These are phyloP conservation scores for Orchesellides sinensis DNA, from an alignment of 2,888 invertebrate genomes.

Conservation along the genomic window DNA sequence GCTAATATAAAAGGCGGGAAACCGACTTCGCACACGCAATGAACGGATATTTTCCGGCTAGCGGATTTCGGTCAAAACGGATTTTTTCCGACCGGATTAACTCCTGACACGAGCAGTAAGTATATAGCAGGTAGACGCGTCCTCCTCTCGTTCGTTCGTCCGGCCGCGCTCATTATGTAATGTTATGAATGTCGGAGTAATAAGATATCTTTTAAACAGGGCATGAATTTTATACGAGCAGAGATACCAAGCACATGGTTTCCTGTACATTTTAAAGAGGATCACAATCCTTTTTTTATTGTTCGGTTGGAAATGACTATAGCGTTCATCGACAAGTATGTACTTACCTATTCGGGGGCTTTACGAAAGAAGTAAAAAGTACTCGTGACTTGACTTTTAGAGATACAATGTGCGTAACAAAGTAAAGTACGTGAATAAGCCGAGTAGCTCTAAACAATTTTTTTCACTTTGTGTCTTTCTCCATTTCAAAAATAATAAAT, in stretches of 20 bases:
- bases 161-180: slow-evolving; percentile 26
- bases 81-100: too few relatives aligned
- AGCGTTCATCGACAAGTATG: slow-evolving; percentile 21
- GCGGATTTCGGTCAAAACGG: too few relatives aligned
- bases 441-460: slow-evolving; percentile 10
- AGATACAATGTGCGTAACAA: background rate
- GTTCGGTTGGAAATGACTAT: slow-evolving; percentile 33
- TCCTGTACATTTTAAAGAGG: slow-evolving; percentile 27
- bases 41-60: too few relatives aligned
- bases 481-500: slow-evolving; percentile 48
- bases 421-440: slow-evolving; percentile 7
- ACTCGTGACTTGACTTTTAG: background rate
- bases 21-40: too few relatives aligned
- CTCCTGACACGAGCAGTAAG: too few relatives aligned
- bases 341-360: slow-evolving; percentile 7
- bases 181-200: too few relatives aligned
- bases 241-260: slow-evolving; percentile 24
- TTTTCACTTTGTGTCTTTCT: background rate
- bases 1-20: too few relatives aligned
- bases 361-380: background rate
- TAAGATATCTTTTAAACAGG: slow-evolving; percentile 26
- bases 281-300: slow-evolving; percentile 15
- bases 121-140: too few relatives aligned
- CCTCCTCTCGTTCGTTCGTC: slow-evolving; percentile 18
- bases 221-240: background rate